Conservation (phyloP, 2,113 vertebrate genomes). For the Sciurus niger region DNA sequence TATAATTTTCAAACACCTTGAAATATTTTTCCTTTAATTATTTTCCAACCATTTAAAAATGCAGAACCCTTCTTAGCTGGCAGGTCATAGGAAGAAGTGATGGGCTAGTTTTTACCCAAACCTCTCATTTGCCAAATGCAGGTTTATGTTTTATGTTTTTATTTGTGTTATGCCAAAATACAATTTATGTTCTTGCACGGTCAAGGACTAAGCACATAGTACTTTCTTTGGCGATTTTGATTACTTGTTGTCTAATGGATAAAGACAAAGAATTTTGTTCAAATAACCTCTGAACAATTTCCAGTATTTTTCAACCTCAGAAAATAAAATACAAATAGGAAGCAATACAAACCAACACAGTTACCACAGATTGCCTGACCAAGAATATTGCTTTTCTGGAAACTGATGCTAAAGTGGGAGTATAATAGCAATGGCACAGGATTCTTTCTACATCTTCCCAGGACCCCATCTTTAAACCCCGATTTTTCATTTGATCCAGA, state of each 20-base stretch:
- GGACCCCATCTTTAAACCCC: neutral
- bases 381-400: neutral
- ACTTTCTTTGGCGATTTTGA: neutral
- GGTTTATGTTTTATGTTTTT: too few relatives aligned
- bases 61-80: neutral
- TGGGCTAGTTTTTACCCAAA: neutral
- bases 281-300: neutral
- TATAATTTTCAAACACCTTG: neutral
- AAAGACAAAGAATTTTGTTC: neutral
- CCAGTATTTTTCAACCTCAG: neutral
- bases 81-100: neutral
- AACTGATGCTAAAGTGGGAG: neutral
- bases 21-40: slow-evolving; percentile 35
- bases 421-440: neutral
- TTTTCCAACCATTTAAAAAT: slow-evolving; percentile 2
- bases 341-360: neutral
- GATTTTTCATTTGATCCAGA: neutral
- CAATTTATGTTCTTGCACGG: neutral
- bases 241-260: neutral
- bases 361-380: neutral
- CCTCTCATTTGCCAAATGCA: neutral
- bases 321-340: neutral
- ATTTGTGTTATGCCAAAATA: neutral
- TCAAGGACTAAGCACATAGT: neutral
- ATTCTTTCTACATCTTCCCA: neutral